Conservation (phyloP, 2,888 invertebrate genomes). For the Sylvicola fuscatus region DNA sequence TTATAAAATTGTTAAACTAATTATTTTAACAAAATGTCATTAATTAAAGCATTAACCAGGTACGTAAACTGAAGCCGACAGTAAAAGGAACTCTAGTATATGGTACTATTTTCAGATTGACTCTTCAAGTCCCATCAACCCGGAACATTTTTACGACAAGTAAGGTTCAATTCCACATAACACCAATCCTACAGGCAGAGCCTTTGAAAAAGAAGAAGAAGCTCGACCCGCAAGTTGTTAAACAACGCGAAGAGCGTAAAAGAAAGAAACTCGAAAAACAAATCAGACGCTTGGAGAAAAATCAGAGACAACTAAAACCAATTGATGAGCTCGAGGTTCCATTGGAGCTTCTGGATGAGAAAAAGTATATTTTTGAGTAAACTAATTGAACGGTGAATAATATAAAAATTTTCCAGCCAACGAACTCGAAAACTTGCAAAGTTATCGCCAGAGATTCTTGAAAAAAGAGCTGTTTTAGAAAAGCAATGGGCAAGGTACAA, state of each 20-base stretch:
- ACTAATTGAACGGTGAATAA: too few species aligned
- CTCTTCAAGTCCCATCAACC: too few species aligned
- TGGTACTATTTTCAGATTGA: too few species aligned
- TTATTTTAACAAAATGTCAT: too few species aligned
- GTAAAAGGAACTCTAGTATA: too few species aligned
- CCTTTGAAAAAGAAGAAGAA: conserved; percentile 81
- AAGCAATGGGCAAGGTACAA: conserved; percentile 64
- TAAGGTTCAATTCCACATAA: conserved; percentile 8
- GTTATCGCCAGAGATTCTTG: conserved; percentile 35
- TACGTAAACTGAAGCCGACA: too few species aligned
- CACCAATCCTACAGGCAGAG: conserved; percentile 35
- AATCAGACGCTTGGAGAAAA: conserved; percentile 61
- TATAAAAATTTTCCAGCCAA: conserved; percentile 21
- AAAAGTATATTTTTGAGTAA: conserved; percentile 29
- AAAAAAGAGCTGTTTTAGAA: conserved; percentile 38
- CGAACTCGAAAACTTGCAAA: conserved; percentile 28
- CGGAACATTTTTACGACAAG: too few species aligned
- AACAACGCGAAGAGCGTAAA: conserved; percentile 61
- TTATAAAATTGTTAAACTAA: too few species aligned
- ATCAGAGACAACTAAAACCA: conserved; percentile 69
- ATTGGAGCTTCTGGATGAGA: conserved; percentile 38
- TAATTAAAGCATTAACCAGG: too few species aligned
- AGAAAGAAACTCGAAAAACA: conserved; percentile 71
- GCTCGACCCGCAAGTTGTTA: conserved; percentile 59
- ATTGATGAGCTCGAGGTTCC: conserved; percentile 71